Conservation (phyloP, 2,113 vertebrate species). For the Sturnira hondurensis region DNA sequence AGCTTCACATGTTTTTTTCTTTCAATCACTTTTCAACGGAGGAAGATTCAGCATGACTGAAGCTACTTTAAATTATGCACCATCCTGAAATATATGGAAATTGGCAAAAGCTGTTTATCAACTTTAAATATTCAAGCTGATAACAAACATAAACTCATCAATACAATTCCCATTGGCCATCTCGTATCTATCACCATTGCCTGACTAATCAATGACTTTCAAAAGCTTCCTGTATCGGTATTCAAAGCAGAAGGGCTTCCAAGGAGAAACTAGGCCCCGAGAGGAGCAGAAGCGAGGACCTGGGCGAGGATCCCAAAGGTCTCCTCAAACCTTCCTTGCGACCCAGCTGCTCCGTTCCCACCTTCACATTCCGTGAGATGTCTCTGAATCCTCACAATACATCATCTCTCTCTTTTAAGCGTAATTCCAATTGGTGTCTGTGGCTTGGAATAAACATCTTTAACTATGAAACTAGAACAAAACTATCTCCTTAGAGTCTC, state of each 20-base stretch:
- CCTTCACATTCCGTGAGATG: neutral
- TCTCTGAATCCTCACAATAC: neutral
- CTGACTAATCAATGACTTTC: neutral
- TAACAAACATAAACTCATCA: neutral
- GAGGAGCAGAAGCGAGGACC: neutral
- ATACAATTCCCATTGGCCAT: neutral
- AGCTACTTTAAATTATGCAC: neutral
- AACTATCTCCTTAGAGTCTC: neutral
- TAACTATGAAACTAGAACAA: neutral
- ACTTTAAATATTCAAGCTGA: neutral
- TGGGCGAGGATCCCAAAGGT: neutral
- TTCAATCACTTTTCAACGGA: neutral
- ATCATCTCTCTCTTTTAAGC: neutral
- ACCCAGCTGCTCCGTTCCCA: neutral
- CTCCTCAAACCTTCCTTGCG: neutral
- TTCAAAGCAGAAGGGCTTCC: constrained; percentile 33
- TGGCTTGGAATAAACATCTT: neutral
- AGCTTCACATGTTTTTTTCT: neutral
- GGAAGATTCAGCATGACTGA: neutral
- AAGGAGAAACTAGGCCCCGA: neutral
- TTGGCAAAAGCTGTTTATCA: neutral
- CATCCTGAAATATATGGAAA: neutral
- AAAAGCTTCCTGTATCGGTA: neutral
- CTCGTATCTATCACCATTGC: neutral
- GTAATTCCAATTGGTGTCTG: neutral